Conservation (phyloP, 2,113 vertebrate species). For the Excalfactoria chinensis region DNA sequence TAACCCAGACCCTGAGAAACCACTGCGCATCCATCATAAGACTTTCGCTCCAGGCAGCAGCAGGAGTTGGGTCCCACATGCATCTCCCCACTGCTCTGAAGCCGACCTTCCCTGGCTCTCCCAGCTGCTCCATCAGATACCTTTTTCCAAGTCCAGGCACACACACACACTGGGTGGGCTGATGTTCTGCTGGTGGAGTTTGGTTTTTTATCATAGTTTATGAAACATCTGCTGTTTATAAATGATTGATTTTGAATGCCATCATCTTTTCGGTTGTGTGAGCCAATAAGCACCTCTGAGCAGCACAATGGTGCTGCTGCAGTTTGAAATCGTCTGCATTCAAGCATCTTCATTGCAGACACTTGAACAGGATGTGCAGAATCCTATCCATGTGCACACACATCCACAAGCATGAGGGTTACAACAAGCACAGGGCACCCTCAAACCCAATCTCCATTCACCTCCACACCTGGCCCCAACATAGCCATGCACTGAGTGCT, state of each 20-base stretch:
- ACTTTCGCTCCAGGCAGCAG: not conserved
- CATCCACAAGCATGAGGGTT: not conserved
- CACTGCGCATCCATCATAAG: not conserved
- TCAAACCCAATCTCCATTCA: not conserved
- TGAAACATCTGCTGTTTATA: conserved; percentile 62
- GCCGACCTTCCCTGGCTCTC: not conserved
- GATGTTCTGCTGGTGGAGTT: not conserved
- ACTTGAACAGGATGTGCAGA: not conserved
- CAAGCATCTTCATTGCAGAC: not conserved
- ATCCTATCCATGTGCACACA: accelerated
- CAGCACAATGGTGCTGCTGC: not conserved
- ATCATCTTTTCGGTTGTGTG: not conserved
- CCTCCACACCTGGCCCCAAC: not conserved
- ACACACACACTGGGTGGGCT: not conserved
- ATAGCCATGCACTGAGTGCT: accelerated
- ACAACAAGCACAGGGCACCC: not conserved
- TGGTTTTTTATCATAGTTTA: conserved; percentile 46
- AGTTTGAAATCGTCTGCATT: not conserved
- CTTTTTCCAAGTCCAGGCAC: not conserved
- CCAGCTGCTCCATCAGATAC: conserved; percentile 22
- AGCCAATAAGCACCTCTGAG: conserved; percentile 21
- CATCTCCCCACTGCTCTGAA: not conserved
- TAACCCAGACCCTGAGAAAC: not conserved
- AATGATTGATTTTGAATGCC: conserved; percentile 57
- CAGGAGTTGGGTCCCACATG: not conserved